Base-by-base conservation (phyloP, 2,888 invertebrate species). In the Cremastobaeus sp. region DNA sequence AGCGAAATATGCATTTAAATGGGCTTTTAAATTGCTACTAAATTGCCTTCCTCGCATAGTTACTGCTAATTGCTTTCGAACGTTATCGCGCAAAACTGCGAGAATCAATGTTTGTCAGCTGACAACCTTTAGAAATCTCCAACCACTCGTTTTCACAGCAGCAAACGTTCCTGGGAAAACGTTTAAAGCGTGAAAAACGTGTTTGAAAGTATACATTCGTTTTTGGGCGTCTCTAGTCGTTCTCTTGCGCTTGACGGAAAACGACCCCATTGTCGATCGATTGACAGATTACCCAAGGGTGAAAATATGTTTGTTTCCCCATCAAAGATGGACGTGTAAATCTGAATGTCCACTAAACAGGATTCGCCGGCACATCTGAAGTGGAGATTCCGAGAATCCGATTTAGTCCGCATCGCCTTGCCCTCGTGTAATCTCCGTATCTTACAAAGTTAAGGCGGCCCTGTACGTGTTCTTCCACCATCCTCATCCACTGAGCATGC, bases 311-410 rank as follows among this genome's bases (percentile, higher is more conserved):
- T n/a, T n/a, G n/a, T n/a, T n/a, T n/a, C n/a, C n/a, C n/a, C n/a
- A n/a, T n/a, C 25, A 25, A 25, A 8, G 25, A 5, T 25, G 4
- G 25, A 14, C 54, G 50, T 57, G 55, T 47, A 60, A 59, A 68
- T 74, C 76, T 77, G 50, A 52, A 65, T 81, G 82, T 81, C 82
- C 82, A 72, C 79, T 72, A 79, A 76, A 78, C 78, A 76, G 76
- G 76, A 76, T 73, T 69, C 65, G 52, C 39, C 25, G 52, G 66
- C 52, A 73, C 80, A 81, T 81, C 82, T 83, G 84, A 82, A 85
- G 81, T 83, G 79, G 79, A 85, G 85, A 86, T 86, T 86, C 84
- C 79, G 78, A 62, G 79, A 84, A 86, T 86, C 86, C 84, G 84
- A 85, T 84, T 85, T 85, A 78, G 82, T 80, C 77, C 76, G 72